A percentile compares a stretch with the other conserved stretches of the same genome.
phyloP scores from a whole-genome alignment of 2,888 invertebrate genomes.

The Galeopsomyia nigrocyanea region DNA sequence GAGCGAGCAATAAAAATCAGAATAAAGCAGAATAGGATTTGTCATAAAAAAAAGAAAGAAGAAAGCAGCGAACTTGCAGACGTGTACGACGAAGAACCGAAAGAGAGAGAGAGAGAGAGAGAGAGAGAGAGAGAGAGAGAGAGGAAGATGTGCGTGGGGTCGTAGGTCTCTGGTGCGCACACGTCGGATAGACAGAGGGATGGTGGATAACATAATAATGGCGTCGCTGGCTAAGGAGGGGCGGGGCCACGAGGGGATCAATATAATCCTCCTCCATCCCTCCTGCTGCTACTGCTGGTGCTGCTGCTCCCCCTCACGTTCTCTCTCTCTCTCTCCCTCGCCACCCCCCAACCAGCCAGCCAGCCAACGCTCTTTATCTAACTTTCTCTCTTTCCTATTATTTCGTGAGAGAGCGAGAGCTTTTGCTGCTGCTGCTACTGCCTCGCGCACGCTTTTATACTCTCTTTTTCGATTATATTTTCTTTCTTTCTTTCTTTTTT shows the following conservation, averaged over 20 bases:
- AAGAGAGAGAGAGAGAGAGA: slow-evolving; percentile 43
- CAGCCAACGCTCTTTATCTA: not conserved
- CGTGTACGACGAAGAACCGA: slow-evolving; percentile 34
- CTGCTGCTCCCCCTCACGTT: slow-evolving; percentile 25
- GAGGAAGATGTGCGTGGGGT: slow-evolving; percentile 45
- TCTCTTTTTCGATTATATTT: slow-evolving; percentile 7
- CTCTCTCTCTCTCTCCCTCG: slow-evolving; percentile 39
- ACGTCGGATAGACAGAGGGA: slow-evolving; percentile 63
- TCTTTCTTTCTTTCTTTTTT: no score
- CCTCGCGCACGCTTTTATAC: not conserved
- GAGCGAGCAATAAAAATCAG: no score
- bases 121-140: slow-evolving; percentile 52
- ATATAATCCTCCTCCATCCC: slow-evolving; percentile 68
- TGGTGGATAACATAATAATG: slow-evolving; percentile 70
- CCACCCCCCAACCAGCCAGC: not conserved
- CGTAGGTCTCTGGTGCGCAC: slow-evolving; percentile 55
- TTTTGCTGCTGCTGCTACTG: not conserved
- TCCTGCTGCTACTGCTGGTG: slow-evolving; percentile 42
- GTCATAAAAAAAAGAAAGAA: slow-evolving; percentile 10
- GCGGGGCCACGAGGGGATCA: slow-evolving; percentile 69
- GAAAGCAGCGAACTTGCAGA: slow-evolving; percentile 13
- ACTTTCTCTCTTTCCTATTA: slow-evolving; percentile 31
- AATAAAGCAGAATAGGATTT: no score
- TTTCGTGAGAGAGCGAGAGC: no score
- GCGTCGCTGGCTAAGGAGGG: slow-evolving; percentile 67